Base-by-base conservation (phyloP, 2,888 invertebrate genomes). In the Nyleta sp. region DNA sequence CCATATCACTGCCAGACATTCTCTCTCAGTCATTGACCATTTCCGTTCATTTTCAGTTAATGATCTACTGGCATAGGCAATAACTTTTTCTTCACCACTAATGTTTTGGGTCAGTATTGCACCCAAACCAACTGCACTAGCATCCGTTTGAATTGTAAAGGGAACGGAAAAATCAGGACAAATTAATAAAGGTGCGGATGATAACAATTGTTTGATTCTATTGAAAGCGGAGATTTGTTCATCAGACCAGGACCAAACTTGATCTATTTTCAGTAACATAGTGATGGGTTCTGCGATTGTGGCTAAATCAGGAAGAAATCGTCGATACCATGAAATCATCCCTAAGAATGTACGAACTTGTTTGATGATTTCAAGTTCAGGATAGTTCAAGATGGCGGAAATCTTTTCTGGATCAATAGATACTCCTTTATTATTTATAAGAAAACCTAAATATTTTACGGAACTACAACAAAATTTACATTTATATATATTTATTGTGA, bases 1-100 rank as follows among this genome's bases (percentile, higher is more conserved):
- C 77, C 78, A 78, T 0, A 81, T 2, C 0, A 80, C 65, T 1
- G 79, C 77, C 0, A 53, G 64, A 13, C 79, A 80, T 8, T 78
- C 75, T 7, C 42, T 42, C 11, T 75, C 75, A 0, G 80, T 80
- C 0, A 65, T 52, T 0, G 67, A 68, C 38, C 72, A 78, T 0
- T 71, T 77, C n/a, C 22, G 22, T 18, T 79, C 75, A 0, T 64
- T 59, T 0, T 42, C 46, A 4, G 50, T n/a, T 2, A 79, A n/a
- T 0, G 57, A 40, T 6, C 74, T 28, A 38, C 77, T 80, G 2
- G 64, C 57, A 8, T 65, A 78, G 0, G 78, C 65, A 0, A 80
- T 78, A 1, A 78, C 48, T 1, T 33, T 28, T 38, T 81, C 57
- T 6, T 0, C 13, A 0, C 40, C 73, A 3, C 33, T 53, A 6